Percentiles rank a stretch among this genome's conserved stretches.
These are phyloP conservation scores for Euschistus heros DNA, from an alignment of 1,140 invertebrate genomes.

Conservation along the genomic window DNA sequence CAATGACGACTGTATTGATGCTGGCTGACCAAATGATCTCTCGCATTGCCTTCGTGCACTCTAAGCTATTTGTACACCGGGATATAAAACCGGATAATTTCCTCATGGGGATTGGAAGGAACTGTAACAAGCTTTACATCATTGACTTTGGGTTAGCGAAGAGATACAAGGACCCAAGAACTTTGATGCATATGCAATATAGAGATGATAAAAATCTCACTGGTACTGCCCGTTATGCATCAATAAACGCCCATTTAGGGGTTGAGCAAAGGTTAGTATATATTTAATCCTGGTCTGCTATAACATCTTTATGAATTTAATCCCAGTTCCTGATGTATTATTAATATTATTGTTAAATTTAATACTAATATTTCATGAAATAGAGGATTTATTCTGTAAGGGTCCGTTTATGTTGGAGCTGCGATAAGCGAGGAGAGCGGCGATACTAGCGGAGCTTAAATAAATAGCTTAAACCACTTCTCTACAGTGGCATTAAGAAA, in stretches of 20 bases:
- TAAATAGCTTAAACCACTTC: too few relatives aligned
- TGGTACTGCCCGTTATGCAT: constrained; percentile 92
- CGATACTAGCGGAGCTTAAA: too few relatives aligned
- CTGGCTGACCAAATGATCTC: constrained; percentile 88
- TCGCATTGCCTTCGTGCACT: constrained; percentile 88
- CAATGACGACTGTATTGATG: constrained; percentile 96
- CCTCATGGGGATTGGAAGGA: constrained; percentile 91
- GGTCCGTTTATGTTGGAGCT: too few relatives aligned
- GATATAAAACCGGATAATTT: constrained; percentile 97
- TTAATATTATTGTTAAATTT: too few relatives aligned
- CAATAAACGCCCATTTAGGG: constrained; percentile 92
- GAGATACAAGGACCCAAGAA: constrained; percentile 82
- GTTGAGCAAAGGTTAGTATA: constrained; percentile 60
- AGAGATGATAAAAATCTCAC: constrained; percentile 96
- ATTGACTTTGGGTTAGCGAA: constrained; percentile 97
- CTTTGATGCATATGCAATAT: constrained; percentile 81
- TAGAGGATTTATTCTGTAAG: too few relatives aligned
- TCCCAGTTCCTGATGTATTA: too few relatives aligned
- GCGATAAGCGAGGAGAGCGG: too few relatives aligned
- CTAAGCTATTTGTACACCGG: constrained; percentile 92
- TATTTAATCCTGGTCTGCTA: too few relatives aligned
- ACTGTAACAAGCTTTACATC: constrained; percentile 91
- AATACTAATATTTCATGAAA: too few relatives aligned
- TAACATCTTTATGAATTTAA: too few relatives aligned
- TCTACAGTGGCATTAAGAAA: too few relatives aligned